Evolutionary conservation across 2,888 invertebrate species (phyloP), one percentile per base, ranked within the genome.

Genomic region (Pachliopta kotzebuea): DNA sequence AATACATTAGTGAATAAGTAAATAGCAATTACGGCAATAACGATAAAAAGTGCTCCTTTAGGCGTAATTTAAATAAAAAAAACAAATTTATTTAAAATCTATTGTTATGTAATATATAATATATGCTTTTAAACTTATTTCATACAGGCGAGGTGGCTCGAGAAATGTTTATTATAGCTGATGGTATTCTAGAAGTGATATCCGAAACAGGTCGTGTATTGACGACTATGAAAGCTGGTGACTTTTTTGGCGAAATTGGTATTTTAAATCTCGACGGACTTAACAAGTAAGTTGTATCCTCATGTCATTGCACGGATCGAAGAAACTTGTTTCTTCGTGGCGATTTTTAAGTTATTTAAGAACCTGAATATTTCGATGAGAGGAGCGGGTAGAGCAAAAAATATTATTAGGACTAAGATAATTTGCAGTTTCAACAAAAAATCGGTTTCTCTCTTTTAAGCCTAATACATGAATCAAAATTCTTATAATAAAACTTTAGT

Each of bases 91-190:
- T 14, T 42, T 42, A 42, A n/a, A 45, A 37, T 37, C 14, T 45
- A n/a, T 45, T 45, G 45, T 45, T 45, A 8, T 45, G n/a, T n/a
- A n/a, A n/a, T n/a, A n/a, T n/a, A n/a, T n/a, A n/a, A 11, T 0
- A 42, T 42, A 42, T 45, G 2, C 45, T n/a, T n/a, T 45, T 45
- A 6, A 18, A 11, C 21, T 23, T 11, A 11, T 52, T 52, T 21
- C n/a, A 3, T 55, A 11, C 78, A 92, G 92, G 95, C 76, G 96
- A 98, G 89, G 97, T 98, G 23, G 98, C 98, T 0, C 92, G 98
- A 69, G 98, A 99, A 89, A 99, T 99, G 98, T 99, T 98, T 81
- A 99, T 99, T 75, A 98, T 99, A 80, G 98, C 98, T 6, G 98
- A 98, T 83, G 99, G 98, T 11, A 98, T 98, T 75, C 92, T 98